phyloP scores from a whole-genome alignment of 2,888 invertebrate genomes.

The Bimastos eiseni region DNA sequence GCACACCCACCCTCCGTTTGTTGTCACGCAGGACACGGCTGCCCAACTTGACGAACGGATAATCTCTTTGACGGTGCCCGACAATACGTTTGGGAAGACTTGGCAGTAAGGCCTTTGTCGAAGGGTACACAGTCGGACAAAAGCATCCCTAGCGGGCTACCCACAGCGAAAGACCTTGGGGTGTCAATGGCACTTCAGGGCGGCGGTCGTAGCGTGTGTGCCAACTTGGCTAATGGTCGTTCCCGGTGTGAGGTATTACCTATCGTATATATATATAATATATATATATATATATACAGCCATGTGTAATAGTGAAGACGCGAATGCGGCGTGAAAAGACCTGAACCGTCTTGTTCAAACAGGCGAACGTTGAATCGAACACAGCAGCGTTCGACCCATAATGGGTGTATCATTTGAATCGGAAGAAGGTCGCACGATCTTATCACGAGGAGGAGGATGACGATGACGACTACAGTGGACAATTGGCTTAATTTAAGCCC shows the following conservation, averaged over 20 bases:
- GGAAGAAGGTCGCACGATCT: not conserved
- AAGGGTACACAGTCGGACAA: not conserved
- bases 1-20: not conserved
- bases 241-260: not conserved
- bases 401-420: constrained; percentile 5
- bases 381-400: not conserved
- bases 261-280: not conserved
- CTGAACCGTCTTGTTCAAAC: not conserved
- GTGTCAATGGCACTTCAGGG: constrained; percentile 13
- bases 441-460: not conserved
- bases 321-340: not conserved
- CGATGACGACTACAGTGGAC: not conserved
- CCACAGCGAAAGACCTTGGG: constrained; percentile 6
- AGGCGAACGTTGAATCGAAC: not conserved
- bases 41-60: not conserved
- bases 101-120: not conserved
- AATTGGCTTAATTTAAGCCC: not conserved
- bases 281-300: not conserved
- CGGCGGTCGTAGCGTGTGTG: not conserved
- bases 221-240: not conserved
- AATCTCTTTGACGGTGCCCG: not conserved
- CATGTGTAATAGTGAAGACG: not conserved
- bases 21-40: not conserved
- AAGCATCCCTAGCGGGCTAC: not conserved
- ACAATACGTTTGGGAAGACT: constrained; percentile 6